Percentiles rank a stretch among this genome's conserved stretches.
phyloP scores from a whole-genome alignment of 2,113 vertebrate genomes.

The Chaenocephalus aceratus region DNA sequence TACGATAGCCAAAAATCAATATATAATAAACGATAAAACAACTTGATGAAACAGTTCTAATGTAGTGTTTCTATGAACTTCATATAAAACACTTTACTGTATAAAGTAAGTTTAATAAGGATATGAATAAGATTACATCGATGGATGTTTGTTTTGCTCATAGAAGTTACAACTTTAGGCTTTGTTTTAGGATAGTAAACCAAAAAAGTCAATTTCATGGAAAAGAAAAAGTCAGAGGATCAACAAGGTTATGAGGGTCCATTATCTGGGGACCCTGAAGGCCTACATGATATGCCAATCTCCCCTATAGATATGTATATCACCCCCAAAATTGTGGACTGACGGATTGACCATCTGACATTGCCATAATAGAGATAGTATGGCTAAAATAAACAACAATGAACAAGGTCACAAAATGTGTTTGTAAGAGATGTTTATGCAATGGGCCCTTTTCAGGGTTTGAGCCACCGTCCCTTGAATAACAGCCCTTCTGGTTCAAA shows the following conservation, averaged over 20 bases:
- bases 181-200: background rate
- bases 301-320: background rate
- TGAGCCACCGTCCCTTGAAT: background rate
- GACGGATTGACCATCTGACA: background rate
- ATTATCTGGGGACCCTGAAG: background rate
- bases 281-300: background rate
- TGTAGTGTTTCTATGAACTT: background rate
- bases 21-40: background rate
- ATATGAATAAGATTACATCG: background rate
- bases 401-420: too few species aligned
- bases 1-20: background rate
- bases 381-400: background rate
- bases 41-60: background rate
- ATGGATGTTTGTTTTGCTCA: background rate
- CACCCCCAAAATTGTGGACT: background rate
- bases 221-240: background rate
- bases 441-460: background rate
- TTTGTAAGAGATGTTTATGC: too few species aligned
- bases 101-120: background rate
- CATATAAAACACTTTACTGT: background rate
- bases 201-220: background rate
- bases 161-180: background rate
- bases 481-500: background rate
- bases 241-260: background rate
- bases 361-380: background rate